Percentiles rank a stretch among this genome's conserved stretches.
Conservation (phyloP, 1,140 invertebrate genomes). For the Lepidostoma basale region DNA sequence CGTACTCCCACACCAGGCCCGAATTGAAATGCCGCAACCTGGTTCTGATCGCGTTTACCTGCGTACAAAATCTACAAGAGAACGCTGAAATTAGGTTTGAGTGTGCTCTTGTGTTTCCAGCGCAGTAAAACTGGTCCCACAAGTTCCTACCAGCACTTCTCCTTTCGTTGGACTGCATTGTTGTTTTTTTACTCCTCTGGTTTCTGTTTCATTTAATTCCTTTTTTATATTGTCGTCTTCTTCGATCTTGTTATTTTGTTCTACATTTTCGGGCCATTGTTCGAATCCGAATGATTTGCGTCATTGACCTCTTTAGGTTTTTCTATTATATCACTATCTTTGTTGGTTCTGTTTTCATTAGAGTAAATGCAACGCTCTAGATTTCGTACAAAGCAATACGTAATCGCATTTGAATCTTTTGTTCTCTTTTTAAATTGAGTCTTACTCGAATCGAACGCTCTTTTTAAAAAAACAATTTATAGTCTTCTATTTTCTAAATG, state of each 20-base stretch:
- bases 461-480: too few species aligned
- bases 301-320: neutral
- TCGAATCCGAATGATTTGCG: neutral
- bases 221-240: neutral
- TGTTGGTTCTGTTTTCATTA: too few species aligned
- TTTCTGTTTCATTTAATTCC: slow-evolving; percentile 9
- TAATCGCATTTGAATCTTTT: too few species aligned
- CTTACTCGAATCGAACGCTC: too few species aligned
- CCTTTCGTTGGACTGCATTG: slow-evolving; percentile 25
- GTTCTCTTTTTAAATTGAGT: too few species aligned
- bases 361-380: too few species aligned
- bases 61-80: neutral
- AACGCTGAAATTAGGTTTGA: neutral
- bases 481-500: too few species aligned
- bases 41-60: too few species aligned
- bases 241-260: slow-evolving; percentile 2
- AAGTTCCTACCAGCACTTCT: slow-evolving; percentile 17
- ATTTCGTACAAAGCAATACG: too few species aligned
- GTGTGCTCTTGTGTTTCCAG: neutral
- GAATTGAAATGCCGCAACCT: neutral
- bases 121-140: slow-evolving; percentile 17
- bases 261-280: slow-evolving; percentile 3
- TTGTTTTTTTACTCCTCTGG: slow-evolving; percentile 8
- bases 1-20: neutral
- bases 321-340: too few species aligned